These are phyloP conservation scores for Porites lobata DNA, from an alignment of 92 coral and sea anemone genomes.

Conservation along the genomic window DNA sequence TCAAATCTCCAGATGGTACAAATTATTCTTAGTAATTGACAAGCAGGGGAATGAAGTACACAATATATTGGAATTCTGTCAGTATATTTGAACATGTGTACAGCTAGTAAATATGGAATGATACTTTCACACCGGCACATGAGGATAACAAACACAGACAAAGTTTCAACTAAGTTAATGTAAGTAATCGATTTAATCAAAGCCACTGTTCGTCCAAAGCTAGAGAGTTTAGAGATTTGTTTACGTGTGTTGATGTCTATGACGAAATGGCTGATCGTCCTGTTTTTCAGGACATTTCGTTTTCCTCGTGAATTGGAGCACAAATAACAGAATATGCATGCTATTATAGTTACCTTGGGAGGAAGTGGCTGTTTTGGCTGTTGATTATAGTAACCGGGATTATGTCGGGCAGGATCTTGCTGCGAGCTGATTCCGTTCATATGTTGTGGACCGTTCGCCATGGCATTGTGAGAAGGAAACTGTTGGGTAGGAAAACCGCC, in stretches of 20 bases:
- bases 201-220: not conserved
- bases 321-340: not conserved
- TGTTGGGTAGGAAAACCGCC: conserved; percentile 77
- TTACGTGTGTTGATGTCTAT: conserved; percentile 28
- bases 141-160: too few species aligned
- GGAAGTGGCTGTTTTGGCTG: conserved; percentile 46
- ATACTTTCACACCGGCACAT: too few species aligned
- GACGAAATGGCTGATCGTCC: conserved; percentile 3
- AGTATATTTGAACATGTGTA: too few species aligned
- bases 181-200: too few species aligned
- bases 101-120: too few species aligned
- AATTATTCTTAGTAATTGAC: too few species aligned
- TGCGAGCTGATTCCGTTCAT: conserved; percentile 51
- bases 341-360: conserved; percentile 29
- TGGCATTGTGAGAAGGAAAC: conserved; percentile 48
- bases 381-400: conserved; percentile 35
- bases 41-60: too few species aligned
- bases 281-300: conserved; percentile 7
- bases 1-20: too few species aligned
- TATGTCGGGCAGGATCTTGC: conserved; percentile 45
- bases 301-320: not conserved
- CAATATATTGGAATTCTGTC: too few species aligned
- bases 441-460: conserved; percentile 78
- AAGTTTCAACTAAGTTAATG: too few species aligned
- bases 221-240: conserved; percentile 4